These are phyloP conservation scores for Panopea generosa DNA, from an alignment of 2,888 invertebrate species.

Conservation along the genomic window DNA sequence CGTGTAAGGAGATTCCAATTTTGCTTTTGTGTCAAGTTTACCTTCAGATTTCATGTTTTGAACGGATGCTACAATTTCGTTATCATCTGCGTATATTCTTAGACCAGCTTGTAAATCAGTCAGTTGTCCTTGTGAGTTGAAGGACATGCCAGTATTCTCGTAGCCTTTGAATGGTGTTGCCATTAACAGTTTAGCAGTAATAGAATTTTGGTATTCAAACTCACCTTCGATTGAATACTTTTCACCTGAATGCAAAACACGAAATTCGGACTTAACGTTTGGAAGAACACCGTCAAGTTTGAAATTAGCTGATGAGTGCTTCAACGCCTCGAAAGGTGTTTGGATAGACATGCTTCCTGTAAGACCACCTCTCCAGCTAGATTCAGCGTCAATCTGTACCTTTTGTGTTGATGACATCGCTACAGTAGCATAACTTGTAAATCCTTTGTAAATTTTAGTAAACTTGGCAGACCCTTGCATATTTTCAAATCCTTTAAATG, in stretches of 20 bases:
- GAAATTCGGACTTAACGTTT: conserved; percentile 19
- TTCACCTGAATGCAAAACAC: conserved; percentile 11
- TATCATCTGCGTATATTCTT: conserved; percentile 22
- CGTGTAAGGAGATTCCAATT: conserved; percentile 40
- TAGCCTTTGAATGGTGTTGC: conserved; percentile 41
- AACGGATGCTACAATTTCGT: conserved; percentile 36
- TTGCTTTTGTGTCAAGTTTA: conserved; percentile 36
- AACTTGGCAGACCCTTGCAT: conserved; percentile 15
- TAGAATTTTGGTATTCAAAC: neutral
- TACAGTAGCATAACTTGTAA: conserved; percentile 13
- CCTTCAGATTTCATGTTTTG: conserved; percentile 20
- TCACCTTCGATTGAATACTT: conserved; percentile 17
- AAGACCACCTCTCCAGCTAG: conserved; percentile 14
- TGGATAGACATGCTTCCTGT: conserved; percentile 13
- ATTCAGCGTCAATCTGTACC: neutral
- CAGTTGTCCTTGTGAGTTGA: conserved; percentile 11
- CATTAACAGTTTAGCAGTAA: conserved; percentile 15
- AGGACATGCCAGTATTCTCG: conserved; percentile 28
- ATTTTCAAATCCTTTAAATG: conserved; percentile 31
- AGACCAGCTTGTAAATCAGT: conserved; percentile 20
- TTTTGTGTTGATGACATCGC: neutral
- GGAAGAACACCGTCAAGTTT: conserved; percentile 12
- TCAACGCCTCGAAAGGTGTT: conserved; percentile 28
- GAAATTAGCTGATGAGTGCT: conserved; percentile 18
- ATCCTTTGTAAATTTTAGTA: conserved; percentile 9